Evolutionary conservation across 2,113 vertebrate genomes (phyloP).

Genomic region (Myanophis thanlyinensis): DNA sequence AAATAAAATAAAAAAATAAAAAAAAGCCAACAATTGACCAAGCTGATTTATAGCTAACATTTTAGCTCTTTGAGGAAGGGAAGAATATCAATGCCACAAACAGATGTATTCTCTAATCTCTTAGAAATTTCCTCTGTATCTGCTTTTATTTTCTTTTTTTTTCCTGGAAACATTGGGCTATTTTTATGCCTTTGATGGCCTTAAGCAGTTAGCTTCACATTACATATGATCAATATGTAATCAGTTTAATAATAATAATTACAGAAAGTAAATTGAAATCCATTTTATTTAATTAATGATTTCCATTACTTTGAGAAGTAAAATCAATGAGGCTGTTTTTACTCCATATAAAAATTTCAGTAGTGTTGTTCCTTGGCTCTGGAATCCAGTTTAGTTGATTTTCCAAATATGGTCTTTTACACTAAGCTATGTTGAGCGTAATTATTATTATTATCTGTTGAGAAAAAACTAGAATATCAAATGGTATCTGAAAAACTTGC

Average conservation of each 20-base stretch:
- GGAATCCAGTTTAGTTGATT: background rate
- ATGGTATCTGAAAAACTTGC: background rate
- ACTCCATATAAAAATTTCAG: background rate
- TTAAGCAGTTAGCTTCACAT: background rate
- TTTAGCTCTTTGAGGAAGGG: background rate
- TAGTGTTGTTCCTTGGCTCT: background rate
- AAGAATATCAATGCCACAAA: background rate
- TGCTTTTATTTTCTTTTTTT: background rate
- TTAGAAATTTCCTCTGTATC: background rate
- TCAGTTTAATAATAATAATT: slow-evolving; percentile 14
- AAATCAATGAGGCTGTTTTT: slow-evolving; percentile 10
- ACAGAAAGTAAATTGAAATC: background rate
- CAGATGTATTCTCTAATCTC: background rate
- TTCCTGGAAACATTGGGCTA: fast-evolving
- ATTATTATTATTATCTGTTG: slow-evolving; percentile 5
- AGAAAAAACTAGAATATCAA: background rate
- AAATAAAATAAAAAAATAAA: too few relatives aligned
- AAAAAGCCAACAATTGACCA: too few relatives aligned
- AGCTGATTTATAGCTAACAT: background rate
- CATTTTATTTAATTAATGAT: background rate
- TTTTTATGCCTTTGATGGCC: background rate
- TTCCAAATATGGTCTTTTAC: background rate
- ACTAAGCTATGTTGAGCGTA: background rate
- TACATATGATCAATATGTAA: background rate
- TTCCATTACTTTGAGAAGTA: background rate